These are phyloP conservation scores for Brachyalestes nurse DNA, from an alignment of 2,797 vertebrate genomes.

Conservation along the genomic window DNA sequence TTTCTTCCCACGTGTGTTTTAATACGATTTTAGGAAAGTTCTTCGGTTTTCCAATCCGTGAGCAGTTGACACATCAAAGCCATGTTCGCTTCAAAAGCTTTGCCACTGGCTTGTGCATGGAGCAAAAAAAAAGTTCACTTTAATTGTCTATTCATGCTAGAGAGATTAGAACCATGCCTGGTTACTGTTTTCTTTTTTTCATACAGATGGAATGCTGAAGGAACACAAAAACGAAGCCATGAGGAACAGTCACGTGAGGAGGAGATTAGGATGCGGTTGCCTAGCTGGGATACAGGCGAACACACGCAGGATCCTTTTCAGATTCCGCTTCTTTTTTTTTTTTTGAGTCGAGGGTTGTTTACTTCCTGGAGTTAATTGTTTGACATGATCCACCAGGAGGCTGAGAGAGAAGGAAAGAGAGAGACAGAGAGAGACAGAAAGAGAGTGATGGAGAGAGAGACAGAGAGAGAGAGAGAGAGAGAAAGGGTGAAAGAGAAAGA, in stretches of 20 bases:
- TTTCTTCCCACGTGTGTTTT: background rate
- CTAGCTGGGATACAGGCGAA: constrained; percentile 26
- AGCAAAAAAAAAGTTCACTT: constrained; percentile 53
- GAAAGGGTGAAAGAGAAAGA: constrained; percentile 45
- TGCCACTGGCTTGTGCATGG: constrained; percentile 53
- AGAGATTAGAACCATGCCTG: constrained; percentile 52
- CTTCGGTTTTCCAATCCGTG: background rate
- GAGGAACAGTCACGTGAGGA: constrained; percentile 22
- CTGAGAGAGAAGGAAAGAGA: constrained; percentile 69
- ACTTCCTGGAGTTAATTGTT: constrained; percentile 80
- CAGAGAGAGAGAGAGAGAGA: background rate
- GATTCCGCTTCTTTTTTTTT: constrained; percentile 6
- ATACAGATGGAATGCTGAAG: constrained; percentile 30
- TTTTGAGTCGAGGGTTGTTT: constrained; percentile 6
- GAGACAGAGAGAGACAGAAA: constrained; percentile 36
- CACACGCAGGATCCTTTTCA: constrained; percentile 30
- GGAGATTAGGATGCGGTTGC: constrained; percentile 7
- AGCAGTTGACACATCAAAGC: constrained; percentile 38
- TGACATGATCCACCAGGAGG: constrained; percentile 96
- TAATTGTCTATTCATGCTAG: constrained; percentile 60
- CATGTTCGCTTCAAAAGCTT: constrained; percentile 36
- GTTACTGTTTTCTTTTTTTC: constrained; percentile 1
- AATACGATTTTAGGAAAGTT: background rate
- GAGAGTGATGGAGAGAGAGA: constrained; percentile 7
- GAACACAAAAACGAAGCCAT: constrained; percentile 35